Evolutionary conservation across 2,797 vertebrate genomes (phyloP), one percentile per base, ranked within the genome.

Genomic region (Micromesistius poutassou): DNA sequence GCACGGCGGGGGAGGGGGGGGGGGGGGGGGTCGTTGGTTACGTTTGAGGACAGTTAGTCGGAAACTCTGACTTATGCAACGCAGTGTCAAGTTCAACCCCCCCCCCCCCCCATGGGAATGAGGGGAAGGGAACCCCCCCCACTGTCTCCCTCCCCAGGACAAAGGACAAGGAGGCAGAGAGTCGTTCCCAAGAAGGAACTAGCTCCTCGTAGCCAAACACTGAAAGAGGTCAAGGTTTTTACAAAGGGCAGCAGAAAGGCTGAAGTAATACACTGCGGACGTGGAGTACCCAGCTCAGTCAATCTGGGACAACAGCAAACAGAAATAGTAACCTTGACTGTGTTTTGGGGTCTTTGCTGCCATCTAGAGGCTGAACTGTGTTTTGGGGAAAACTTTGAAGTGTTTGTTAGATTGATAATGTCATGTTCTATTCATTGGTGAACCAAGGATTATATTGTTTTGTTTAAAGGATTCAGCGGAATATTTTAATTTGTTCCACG

Each of bases 1-100:
- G 46, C 46, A 3, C 50, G 50, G 19, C 22, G 5, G 22, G 14
- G 4, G 46, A 0, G 3, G 16, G 46, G 1, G 50, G 0, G 1
- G 50, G 0, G 16, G 19, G 50, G 19, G 19, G 50, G 22, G 22
- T 8, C 22, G n/a, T 62, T 25, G 55, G 55, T 76, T 81, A 79
- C 82, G 79, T 85, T 55, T 84, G 68, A 75, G 72, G 81, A 81
- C 71, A 3, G 46, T n/a, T 38, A 40, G 70, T 22, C 50, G 19
- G 68, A 74, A 71, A 77, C 76, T 12, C 2, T 5, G 3, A 3
- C 30, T 84, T 79, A 80, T 66, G 74, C 77, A 83, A 87, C 30
- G 68, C 50, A 31, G 35, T 78, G 25, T 46, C 9, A 71, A 72
- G 70, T 38, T 73, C 9, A 78, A 50, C 1, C 55, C 55, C 12